Evolutionary conservation across 2,113 vertebrate genomes (phyloP).

Genomic region (Coregonus clupeaformis): DNA sequence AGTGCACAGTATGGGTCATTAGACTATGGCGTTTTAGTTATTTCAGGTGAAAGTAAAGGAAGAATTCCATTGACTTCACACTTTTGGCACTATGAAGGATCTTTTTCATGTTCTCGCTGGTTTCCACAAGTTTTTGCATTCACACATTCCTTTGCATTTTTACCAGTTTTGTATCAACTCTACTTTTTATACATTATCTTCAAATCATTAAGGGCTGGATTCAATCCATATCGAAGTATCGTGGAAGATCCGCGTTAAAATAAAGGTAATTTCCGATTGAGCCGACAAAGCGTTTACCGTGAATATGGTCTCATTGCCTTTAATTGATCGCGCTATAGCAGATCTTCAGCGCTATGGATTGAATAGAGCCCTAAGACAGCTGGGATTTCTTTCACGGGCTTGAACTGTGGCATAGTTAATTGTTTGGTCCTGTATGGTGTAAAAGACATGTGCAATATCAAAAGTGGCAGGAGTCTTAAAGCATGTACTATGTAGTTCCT

Average conservation of each 20-base stretch:
- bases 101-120: constrained; percentile 30
- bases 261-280: too few relatives aligned
- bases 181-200: too few relatives aligned
- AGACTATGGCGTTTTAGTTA: constrained; percentile 25
- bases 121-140: constrained; percentile 51
- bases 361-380: constrained; percentile 12
- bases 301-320: too few relatives aligned
- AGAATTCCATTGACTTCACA: constrained; percentile 7
- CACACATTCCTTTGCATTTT: constrained; percentile 50
- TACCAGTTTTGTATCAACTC: constrained; percentile 12
- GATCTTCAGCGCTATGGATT: too few relatives aligned
- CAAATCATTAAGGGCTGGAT: neutral
- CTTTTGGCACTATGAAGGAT: constrained; percentile 23
- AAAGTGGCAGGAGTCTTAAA: constrained; percentile 53
- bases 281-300: too few relatives aligned
- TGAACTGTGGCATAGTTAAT: constrained; percentile 35
- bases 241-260: too few relatives aligned
- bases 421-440: constrained; percentile 52
- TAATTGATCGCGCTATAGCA: too few relatives aligned
- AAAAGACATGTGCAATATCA: constrained; percentile 55
- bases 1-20: constrained; percentile 9
- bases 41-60: constrained; percentile 32
- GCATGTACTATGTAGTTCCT: constrained; percentile 51
- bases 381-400: constrained; percentile 39
- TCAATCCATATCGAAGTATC: too few relatives aligned